phyloP scores from a whole-genome alignment of 2,113 vertebrate genomes.

The Pygoscelis antarcticus region DNA sequence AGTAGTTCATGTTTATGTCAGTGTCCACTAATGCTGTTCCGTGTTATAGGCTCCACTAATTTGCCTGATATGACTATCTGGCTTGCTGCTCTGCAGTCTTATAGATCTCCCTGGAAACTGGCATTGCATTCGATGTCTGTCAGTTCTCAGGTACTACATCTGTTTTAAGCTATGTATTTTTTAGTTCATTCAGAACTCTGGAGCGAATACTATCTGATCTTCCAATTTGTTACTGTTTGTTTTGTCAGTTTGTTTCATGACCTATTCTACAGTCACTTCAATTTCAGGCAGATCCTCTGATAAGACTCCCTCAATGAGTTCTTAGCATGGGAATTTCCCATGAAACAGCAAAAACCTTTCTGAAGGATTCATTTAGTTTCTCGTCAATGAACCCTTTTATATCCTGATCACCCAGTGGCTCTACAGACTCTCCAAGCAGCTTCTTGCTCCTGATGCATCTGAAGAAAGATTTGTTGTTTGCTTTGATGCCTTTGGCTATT shows the following conservation, averaged over 20 bases:
- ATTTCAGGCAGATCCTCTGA: background rate
- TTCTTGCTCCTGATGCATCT: background rate
- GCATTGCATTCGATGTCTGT: background rate
- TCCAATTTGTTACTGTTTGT: background rate
- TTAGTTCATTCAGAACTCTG: background rate
- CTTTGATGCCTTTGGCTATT: background rate
- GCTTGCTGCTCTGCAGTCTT: background rate
- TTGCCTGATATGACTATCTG: background rate
- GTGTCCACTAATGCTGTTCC: background rate
- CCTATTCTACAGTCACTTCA: background rate
- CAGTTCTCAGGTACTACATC: background rate
- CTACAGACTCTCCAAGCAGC: background rate
- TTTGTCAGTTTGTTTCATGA: background rate
- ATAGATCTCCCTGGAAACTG: background rate
- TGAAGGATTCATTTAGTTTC: background rate
- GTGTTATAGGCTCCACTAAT: background rate
- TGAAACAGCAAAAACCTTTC: background rate
- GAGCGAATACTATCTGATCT: background rate
- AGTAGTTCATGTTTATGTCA: background rate
- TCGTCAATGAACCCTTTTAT: background rate
- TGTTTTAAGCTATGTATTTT: background rate
- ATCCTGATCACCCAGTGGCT: background rate
- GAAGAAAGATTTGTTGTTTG: background rate
- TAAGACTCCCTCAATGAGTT: background rate
- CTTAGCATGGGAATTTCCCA: background rate